Evolutionary conservation across 2,113 vertebrate genomes (phyloP).

Genomic region (Podarcis raffonei): DNA sequence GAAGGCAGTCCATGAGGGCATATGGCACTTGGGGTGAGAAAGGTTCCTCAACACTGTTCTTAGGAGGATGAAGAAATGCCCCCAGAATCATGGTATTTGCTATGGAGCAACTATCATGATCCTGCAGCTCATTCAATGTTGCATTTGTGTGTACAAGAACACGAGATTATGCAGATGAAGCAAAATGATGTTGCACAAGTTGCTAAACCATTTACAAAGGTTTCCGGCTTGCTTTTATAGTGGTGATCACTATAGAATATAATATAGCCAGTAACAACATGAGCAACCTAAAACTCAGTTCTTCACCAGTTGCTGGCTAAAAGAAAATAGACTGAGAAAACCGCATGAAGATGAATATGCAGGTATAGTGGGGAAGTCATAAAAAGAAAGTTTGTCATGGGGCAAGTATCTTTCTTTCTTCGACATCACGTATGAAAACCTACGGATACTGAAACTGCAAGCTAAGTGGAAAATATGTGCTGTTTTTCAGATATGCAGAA

Average conservation of each 20-base stretch:
- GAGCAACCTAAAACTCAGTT: constrained; percentile 9
- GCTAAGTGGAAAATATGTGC: not conserved
- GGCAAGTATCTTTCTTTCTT: not conserved
- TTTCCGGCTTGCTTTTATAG: not conserved
- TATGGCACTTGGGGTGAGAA: too few relatives aligned
- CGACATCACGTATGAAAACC: too few relatives aligned
- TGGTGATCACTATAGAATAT: constrained; percentile 8
- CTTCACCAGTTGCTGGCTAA: not conserved
- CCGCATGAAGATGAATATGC: not conserved
- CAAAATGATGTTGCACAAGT: too few relatives aligned
- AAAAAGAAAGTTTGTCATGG: not conserved
- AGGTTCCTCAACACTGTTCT: too few relatives aligned
- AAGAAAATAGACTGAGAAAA: not conserved
- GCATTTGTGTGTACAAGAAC: not conserved
- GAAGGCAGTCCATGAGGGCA: too few relatives aligned
- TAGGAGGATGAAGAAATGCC: not conserved
- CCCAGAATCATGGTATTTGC: not conserved
- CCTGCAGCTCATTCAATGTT: not conserved
- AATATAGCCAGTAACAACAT: constrained; percentile 1
- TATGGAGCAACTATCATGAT: not conserved
- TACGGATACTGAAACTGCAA: not conserved
- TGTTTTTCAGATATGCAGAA: not conserved
- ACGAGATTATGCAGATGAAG: too few relatives aligned
- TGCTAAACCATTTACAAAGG: not conserved
- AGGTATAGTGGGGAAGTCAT: not conserved